Percentiles rank a stretch among this genome's conserved stretches.
Evolutionary conservation across 2,888 invertebrate species (phyloP).

Genomic region (Zaprionus bogoriensis): DNA sequence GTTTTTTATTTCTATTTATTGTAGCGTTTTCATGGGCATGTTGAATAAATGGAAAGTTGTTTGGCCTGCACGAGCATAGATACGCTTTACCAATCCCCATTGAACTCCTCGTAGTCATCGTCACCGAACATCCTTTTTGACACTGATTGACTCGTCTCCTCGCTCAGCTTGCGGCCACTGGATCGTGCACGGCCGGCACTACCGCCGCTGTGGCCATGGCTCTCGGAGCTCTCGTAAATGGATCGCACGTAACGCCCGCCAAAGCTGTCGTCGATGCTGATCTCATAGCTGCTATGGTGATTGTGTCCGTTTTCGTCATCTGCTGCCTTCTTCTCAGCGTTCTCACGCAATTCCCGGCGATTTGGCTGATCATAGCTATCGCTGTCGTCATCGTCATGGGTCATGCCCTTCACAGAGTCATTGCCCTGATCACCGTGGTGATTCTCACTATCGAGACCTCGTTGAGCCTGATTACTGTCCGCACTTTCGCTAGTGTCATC

Average conservation of each 20-base stretch:
- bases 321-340: neutral
- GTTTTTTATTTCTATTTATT: conserved; percentile 12
- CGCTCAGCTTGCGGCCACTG: too few species aligned
- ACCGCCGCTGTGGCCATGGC: conserved; percentile 55
- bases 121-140: neutral
- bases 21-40: conserved; percentile 8
- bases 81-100: neutral
- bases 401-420: neutral
- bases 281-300: conserved; percentile 70
- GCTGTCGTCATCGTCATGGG: conserved; percentile 42
- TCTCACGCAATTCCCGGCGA: neutral
- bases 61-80: neutral
- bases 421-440: neutral
- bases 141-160: too few species aligned
- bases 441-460: neutral
- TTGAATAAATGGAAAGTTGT: conserved; percentile 9
- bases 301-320: conserved; percentile 36
- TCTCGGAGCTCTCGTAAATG: conserved; percentile 66
- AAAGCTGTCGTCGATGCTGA: conserved; percentile 71
- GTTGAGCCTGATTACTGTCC: too few species aligned
- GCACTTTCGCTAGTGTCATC: neutral
- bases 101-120: conserved; percentile 54
- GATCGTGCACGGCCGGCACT: too few species aligned
- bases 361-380: conserved; percentile 33
- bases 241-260: conserved; percentile 65